Evolutionary conservation across 2,113 vertebrate species (phyloP), one percentile per base, ranked within the genome.

Genomic region (Poecile atricapillus): DNA sequence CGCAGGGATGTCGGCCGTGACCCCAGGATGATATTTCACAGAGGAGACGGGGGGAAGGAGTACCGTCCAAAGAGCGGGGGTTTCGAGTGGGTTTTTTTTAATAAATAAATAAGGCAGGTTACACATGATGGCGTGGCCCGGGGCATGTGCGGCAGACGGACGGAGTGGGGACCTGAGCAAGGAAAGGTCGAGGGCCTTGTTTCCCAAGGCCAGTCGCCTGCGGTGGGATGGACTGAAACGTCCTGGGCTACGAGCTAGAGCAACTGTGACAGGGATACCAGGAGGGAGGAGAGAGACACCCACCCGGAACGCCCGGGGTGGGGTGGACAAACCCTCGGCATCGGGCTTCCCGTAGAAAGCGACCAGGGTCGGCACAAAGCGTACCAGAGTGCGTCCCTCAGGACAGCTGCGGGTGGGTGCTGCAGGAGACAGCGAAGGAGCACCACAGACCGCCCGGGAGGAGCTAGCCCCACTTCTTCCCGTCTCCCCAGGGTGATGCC

Each of bases 351-450:
- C 30, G 90, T 19, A 55, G 56, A 53, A 60, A 46, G 16, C 0
- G 3, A 18, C 2, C 3, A 24, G 9, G 7, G 9, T 10, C 4
- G 0, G 20, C 58, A 56, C 17, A 49, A 64, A 79, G n/a, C 2
- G 0, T 5, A 31, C 39, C 31, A 2, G 23, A 7, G 7, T 5
- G 20, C 3, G 0, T 24, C 31, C 49, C n/a, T 2, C 44, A 9
- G 39, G 31, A 23, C 3, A 19, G 14, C 28, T 30, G 15, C 1
- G 5, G 6, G 24, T 27, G 49, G 53, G 70, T 69, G 35, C 65
- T 62, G 30, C 25, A 4, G 33, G 37, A 43, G 8, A 10, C 52
- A 85, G 62, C 2, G 30, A 83, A 20, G 6, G 9, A 93, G 41
- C 73, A 80, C 67, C 56, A 23, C 18, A 14, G 30, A 53, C 2